Evolutionary conservation across 2,113 vertebrate species (phyloP), one percentile per base, ranked within the genome.

Genomic region (Rhodinocichla rosea): DNA sequence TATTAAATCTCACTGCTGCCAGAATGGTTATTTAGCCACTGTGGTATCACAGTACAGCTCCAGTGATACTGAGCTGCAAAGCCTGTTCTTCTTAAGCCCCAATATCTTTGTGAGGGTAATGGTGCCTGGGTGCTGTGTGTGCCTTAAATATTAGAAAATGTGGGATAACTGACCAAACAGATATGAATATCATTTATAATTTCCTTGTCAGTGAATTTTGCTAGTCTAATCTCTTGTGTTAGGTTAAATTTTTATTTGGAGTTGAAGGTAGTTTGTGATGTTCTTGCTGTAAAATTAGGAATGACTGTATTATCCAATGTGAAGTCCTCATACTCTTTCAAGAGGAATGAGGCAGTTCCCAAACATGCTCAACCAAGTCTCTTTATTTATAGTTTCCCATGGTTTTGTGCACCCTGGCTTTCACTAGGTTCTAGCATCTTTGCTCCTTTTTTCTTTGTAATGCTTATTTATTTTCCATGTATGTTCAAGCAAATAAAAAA

Each of bases 381-480:
- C 17, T 26, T 18, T 79, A 1, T 50, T 62, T 70, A 6, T 40
- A 55, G 6, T 79, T 44, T 44, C 6, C 10, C 0, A 0, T 63
- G 47, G 4, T 76, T 71, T 63, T 76, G 14, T 50, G 62, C 53
- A 40, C 16, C 10, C 24, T 92, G 35, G 10, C 30, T 94, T 75
- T 79, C 44, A 42, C 27, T 79, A 44, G 22, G 15, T 40, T 95
- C 6, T 52, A 47, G 37, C 40, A 90, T 26, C 44, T 68, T 70
- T 68, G 27, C 21, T 76, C 6, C 49, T 23, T 0, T 71, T 87
- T 71, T 42, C 56, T 87, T 89, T 75, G 33, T 83, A 64, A 55
- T 0, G 0, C 10, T 57, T 15, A 30, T 75, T 60, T 88, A 9
- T 74, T 89, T 90, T 77, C 50, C 1, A 0, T 57, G 1, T 50